Evolutionary conservation across 2,797 vertebrate species (phyloP), one percentile per base, ranked within the genome.

Genomic region (Discoglossus pictus): DNA sequence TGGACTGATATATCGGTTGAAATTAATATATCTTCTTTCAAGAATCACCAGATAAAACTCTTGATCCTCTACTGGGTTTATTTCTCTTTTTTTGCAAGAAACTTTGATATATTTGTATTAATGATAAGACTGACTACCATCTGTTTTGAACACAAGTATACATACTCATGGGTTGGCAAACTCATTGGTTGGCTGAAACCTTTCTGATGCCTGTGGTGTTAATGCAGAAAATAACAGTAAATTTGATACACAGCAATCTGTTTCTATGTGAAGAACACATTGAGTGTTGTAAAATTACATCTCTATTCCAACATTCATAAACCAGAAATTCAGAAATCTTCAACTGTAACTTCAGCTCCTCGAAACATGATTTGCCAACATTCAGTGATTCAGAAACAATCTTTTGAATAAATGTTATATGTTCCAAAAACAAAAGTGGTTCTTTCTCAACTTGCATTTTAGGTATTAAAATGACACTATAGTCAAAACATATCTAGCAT

Each of bases 81-180:
- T n/a, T n/a, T n/a, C n/a, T n/a, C n/a, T n/a, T n/a, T n/a, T n/a
- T n/a, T n/a, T n/a, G n/a, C n/a, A n/a, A 52, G 40, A 55, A 55
- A 54, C n/a, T n/a, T n/a, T 55, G 40, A 69, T 62, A 46, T 31
- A 61, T 62, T 69, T 69, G 21, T 42, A 25, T 39, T 69, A 69
- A 69, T 62, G 66, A 69, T 69, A 31, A 55, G 40, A 55, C 42
- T 54, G 47, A 61, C 20, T 54, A 51, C 50, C 58, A 69, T 69
- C 58, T 61, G 58, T 47, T 62, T 62, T 55, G 21, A 39, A 36
- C 23, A 39, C 50, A 69, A 62, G 61, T 62, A 55, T 62, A 69
- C 35, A 61, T 55, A 17, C 43, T 48, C 50, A n/a, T n/a, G n/a
- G n/a, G n/a, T n/a, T 55, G 51, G 59, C 50, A 54, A 44, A 18